Conservation (phyloP, 2,797 vertebrate genomes). For the Halcyon badia region DNA sequence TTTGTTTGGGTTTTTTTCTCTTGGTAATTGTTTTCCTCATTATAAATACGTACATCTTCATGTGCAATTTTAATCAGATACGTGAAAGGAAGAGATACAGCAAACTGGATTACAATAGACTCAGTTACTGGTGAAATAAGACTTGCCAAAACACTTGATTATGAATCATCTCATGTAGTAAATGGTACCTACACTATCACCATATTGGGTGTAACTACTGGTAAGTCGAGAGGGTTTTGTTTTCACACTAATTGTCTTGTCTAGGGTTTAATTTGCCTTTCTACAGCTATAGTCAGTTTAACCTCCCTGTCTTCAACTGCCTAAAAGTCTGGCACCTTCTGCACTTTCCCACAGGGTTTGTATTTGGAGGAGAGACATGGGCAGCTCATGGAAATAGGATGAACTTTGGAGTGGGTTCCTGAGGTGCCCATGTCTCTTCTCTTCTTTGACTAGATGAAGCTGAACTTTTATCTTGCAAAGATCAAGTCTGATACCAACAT, state of each 20-base stretch:
- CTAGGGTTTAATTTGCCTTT: not conserved
- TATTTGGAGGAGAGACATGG: not conserved
- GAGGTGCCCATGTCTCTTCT: not conserved
- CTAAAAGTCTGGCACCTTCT: not conserved
- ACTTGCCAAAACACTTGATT: conserved; percentile 87
- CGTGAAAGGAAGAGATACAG: conserved; percentile 85
- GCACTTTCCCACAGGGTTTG: not conserved
- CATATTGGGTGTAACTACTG: conserved; percentile 88
- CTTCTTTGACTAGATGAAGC: not conserved
- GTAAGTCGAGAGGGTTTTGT: conserved; percentile 76
- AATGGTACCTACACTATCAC: conserved; percentile 91
- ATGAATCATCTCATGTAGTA: conserved; percentile 87
- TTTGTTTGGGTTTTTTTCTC: not conserved
- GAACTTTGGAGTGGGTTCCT: not conserved
- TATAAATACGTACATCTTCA: not conserved
- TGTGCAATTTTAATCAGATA: conserved; percentile 81
- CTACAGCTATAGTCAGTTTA: not conserved
- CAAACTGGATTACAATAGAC: conserved; percentile 90
- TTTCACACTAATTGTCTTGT: not conserved
- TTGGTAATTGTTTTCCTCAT: not conserved
- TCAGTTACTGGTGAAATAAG: conserved; percentile 88
- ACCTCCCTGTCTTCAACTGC: not conserved
- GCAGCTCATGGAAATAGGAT: not conserved
- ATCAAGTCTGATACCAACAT: not conserved
- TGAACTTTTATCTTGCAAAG: not conserved